Percentiles rank a stretch among this genome's conserved stretches.
Evolutionary conservation across 2,113 vertebrate genomes (phyloP).

Genomic region (Proteles cristata): DNA sequence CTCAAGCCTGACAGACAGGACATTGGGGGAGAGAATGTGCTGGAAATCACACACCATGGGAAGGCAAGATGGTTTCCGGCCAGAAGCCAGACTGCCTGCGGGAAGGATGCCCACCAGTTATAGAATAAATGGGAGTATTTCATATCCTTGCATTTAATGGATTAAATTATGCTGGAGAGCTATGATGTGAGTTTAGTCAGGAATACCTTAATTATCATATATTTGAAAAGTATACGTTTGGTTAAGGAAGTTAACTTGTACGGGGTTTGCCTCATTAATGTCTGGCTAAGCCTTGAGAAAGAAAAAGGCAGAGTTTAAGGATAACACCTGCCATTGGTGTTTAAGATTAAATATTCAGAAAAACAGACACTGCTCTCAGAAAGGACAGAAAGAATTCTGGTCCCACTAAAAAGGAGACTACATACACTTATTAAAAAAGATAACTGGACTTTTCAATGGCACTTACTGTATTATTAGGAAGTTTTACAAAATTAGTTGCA

Average conservation of each 20-base stretch:
- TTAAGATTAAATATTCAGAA: slow-evolving; percentile 8
- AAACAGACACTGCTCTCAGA: not conserved
- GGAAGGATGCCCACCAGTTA: not conserved
- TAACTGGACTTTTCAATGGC: not conserved
- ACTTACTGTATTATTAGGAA: not conserved
- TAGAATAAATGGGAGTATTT: slow-evolving; percentile 15
- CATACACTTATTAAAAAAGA: not conserved
- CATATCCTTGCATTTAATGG: slow-evolving; percentile 26
- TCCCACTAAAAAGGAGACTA: not conserved
- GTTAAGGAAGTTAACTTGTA: not conserved
- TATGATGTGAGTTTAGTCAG: not conserved
- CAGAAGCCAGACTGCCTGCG: not conserved
- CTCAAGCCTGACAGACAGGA: not conserved
- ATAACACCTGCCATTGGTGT: not conserved
- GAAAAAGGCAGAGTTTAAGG: slow-evolving; percentile 49
- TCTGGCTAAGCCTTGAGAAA: not conserved
- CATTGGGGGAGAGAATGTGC: not conserved
- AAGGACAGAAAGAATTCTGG: not conserved
- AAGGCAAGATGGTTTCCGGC: not conserved
- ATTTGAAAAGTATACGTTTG: not conserved
- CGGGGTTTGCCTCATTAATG: not conserved
- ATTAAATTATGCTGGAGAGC: not conserved
- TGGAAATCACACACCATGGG: not conserved
- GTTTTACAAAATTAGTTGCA: slow-evolving; percentile 54
- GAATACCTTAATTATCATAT: not conserved